A percentile compares a stretch with the other conserved stretches of the same genome.
Evolutionary conservation across 2,888 invertebrate genomes (phyloP).

Genomic region (Drosophila formosana): DNA sequence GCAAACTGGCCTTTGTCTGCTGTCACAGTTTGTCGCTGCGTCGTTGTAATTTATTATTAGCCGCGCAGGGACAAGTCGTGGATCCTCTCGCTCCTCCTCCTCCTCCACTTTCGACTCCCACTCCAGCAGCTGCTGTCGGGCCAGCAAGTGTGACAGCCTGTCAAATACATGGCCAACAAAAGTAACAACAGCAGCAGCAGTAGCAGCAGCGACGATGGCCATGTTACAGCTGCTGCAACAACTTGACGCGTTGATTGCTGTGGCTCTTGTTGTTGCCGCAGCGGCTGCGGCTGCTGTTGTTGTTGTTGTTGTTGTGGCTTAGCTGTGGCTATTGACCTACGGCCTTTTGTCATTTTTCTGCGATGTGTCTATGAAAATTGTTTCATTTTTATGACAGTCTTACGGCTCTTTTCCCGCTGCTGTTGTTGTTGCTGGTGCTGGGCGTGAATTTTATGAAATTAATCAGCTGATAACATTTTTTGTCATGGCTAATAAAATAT

Average conservation of each 20-base stretch:
- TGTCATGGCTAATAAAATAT: conserved; percentile 52
- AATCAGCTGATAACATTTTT: conserved; percentile 52
- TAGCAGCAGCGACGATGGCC: conserved; percentile 32
- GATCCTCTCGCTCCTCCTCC: conserved; percentile 13
- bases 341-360: conserved; percentile 32
- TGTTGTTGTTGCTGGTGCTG: conserved; percentile 6
- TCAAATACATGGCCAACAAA: conserved; percentile 69
- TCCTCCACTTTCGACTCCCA: not conserved
- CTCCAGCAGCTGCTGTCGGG: conserved; percentile 21
- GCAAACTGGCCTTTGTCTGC: conserved; percentile 64
- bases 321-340: conserved; percentile 34
- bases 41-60: conserved; percentile 73
- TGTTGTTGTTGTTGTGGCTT: conserved; percentile 20
- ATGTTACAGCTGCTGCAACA: conserved; percentile 58
- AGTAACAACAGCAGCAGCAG: conserved; percentile 38
- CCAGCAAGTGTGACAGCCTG: conserved; percentile 65
- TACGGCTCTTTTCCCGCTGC: conserved; percentile 2
- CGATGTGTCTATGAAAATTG: conserved; percentile 41
- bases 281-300: conserved; percentile 3
- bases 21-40: conserved; percentile 58
- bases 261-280: conserved; percentile 9
- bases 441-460: conserved; percentile 54
- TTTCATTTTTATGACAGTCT: conserved; percentile 57
- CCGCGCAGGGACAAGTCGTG: conserved; percentile 58
- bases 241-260: conserved; percentile 59